Conservation (phyloP, 2,797 vertebrate genomes). For the Poeciliopsis gracilis region DNA sequence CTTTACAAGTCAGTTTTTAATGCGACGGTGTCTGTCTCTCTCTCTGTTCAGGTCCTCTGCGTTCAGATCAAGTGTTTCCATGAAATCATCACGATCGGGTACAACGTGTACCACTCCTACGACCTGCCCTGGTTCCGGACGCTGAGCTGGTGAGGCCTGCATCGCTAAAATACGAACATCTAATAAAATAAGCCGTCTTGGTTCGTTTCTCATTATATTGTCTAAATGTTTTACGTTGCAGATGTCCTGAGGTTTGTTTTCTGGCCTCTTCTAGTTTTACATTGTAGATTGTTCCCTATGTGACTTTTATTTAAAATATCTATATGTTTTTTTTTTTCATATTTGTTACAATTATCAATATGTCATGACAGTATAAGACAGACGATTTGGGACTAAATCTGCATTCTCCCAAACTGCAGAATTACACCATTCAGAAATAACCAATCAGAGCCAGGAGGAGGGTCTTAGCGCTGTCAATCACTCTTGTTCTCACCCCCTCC, state of each 20-base stretch:
- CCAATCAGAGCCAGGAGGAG: too few relatives aligned
- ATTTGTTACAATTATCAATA: too few relatives aligned
- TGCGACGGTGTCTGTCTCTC: constrained; percentile 24
- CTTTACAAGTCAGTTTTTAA: background rate
- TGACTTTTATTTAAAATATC: too few relatives aligned
- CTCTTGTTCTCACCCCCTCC: too few relatives aligned
- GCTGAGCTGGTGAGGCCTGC: constrained; percentile 90
- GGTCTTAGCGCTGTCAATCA: too few relatives aligned
- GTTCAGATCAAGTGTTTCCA: constrained; percentile 99
- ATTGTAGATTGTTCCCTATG: constrained; percentile 31
- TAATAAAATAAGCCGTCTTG: background rate
- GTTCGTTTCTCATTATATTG: constrained; percentile 29
- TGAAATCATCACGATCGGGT: constrained; percentile 97
- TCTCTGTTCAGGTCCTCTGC: constrained; percentile 88
- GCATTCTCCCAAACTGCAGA: too few relatives aligned
- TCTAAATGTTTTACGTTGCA: constrained; percentile 62
- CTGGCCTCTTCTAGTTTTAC: constrained; percentile 17
- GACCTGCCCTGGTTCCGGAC: constrained; percentile 98
- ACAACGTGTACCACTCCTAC: constrained; percentile 95
- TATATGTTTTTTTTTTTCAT: too few relatives aligned
- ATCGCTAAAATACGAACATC: background rate
- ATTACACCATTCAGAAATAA: too few relatives aligned
- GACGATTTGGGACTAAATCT: too few relatives aligned
- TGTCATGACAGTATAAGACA: too few relatives aligned
- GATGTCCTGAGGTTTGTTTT: constrained; percentile 71